Evolutionary conservation across 2,888 invertebrate genomes (phyloP).

Genomic region (Amorpha juglandis): DNA sequence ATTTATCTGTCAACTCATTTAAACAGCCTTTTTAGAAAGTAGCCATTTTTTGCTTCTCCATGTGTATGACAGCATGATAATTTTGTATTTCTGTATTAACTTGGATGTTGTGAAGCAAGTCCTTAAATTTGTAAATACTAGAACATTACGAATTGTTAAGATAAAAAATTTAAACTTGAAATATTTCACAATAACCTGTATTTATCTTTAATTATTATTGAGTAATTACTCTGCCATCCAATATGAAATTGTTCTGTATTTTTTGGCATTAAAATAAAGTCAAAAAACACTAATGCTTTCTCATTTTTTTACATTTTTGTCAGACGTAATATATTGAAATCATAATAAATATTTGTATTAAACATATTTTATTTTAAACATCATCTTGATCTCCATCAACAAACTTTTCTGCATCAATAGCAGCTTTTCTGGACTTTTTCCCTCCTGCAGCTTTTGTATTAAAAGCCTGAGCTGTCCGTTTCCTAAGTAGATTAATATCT

Average conservation of each 20-base stretch:
- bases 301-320: constrained; percentile 6
- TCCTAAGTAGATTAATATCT: constrained; percentile 91
- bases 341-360: not conserved
- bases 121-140: constrained; percentile 20
- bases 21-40: too few species aligned
- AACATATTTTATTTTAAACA: constrained; percentile 33
- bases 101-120: too few species aligned
- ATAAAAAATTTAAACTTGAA: constrained; percentile 31
- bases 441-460: constrained; percentile 72
- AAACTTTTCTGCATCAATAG: constrained; percentile 74
- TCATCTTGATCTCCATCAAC: constrained; percentile 62
- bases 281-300: constrained; percentile 8
- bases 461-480: constrained; percentile 89
- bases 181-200: constrained; percentile 34
- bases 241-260: constrained; percentile 35
- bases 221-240: constrained; percentile 40
- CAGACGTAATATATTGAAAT: not conserved
- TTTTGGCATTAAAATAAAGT: constrained; percentile 63
- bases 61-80: too few species aligned
- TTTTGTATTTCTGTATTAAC: too few species aligned
- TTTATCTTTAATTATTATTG: constrained; percentile 19
- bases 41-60: too few species aligned
- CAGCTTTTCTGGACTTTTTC: constrained; percentile 76
- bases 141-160: constrained; percentile 31
- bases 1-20: too few species aligned